Evolutionary conservation across 2,888 invertebrate genomes (phyloP).

Genomic region (Tanypteryx hageni): DNA sequence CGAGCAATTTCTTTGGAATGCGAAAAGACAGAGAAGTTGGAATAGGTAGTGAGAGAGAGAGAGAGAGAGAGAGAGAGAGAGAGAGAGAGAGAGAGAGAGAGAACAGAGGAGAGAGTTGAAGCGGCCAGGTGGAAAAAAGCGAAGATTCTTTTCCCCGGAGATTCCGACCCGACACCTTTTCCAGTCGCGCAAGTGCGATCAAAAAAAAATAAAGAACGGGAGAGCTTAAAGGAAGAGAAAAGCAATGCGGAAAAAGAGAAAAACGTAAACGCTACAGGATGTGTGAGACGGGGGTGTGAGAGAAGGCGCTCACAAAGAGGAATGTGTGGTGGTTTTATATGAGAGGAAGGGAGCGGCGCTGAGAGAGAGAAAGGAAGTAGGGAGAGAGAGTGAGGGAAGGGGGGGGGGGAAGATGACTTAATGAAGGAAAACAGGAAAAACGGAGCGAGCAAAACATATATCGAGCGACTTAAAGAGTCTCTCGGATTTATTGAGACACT

Average conservation of each 20-base stretch:
- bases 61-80: neutral
- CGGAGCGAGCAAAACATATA: no score
- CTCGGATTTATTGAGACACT: no score
- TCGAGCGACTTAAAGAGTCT: no score
- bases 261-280: slow-evolving; percentile 2
- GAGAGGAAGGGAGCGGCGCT: neutral
- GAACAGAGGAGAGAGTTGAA: neutral
- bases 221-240: neutral
- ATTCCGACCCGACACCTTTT: neutral
- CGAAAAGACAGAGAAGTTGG: neutral
- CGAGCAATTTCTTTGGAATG: no score
- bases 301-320: neutral
- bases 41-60: neutral
- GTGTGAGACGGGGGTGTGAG: neutral
- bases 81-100: neutral
- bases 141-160: neutral
- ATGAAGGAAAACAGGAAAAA: no score
- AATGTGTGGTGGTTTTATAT: neutral
- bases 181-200: neutral
- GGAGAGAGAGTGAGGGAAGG: neutral
- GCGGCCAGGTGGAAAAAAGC: neutral
- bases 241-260: neutral
- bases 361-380: neutral
- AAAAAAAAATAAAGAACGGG: slow-evolving; percentile 4
- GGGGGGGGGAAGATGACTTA: neutral